Percentiles rank a stretch among this genome's conserved stretches.
Conservation (phyloP, 2,888 invertebrate genomes). For the Cosmopolites sordidus region DNA sequence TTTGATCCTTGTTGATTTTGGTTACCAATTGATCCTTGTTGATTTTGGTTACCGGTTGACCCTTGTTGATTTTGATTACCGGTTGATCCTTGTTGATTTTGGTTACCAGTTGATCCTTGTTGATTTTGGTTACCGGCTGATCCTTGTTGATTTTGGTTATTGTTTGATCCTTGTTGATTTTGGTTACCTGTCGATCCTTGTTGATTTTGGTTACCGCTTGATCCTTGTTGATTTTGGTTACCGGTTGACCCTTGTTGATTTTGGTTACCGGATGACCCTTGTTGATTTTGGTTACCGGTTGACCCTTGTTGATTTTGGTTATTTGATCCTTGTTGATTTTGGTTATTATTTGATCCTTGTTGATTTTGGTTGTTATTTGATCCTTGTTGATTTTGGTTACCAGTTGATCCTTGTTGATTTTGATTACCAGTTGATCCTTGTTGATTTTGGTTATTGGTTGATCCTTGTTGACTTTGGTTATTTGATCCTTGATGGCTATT, state of each 20-base stretch:
- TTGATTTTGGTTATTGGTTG: constrained; percentile 10
- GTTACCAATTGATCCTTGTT: constrained; percentile 1
- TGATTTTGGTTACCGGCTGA: constrained; percentile 14
- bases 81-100: constrained; percentile 6
- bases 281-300: constrained; percentile 16
- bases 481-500: no score
- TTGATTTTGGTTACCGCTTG: constrained; percentile 18
- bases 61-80: constrained; percentile 15
- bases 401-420: constrained; percentile 10
- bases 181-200: background rate
- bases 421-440: constrained; percentile 17
- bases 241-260: constrained; percentile 19
- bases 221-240: constrained; percentile 1
- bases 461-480: constrained; percentile 4
- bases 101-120: no score
- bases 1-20: constrained; percentile 21
- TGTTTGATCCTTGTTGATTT: background rate
- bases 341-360: constrained; percentile 6
- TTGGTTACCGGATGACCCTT: constrained; percentile 3
- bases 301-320: constrained; percentile 17
- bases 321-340: no score
- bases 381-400: constrained; percentile 21
- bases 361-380: background rate
- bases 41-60: constrained; percentile 17
- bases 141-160: constrained; percentile 5